phyloP scores from a whole-genome alignment of 2,797 vertebrate species.

The Anguilla megastoma region DNA sequence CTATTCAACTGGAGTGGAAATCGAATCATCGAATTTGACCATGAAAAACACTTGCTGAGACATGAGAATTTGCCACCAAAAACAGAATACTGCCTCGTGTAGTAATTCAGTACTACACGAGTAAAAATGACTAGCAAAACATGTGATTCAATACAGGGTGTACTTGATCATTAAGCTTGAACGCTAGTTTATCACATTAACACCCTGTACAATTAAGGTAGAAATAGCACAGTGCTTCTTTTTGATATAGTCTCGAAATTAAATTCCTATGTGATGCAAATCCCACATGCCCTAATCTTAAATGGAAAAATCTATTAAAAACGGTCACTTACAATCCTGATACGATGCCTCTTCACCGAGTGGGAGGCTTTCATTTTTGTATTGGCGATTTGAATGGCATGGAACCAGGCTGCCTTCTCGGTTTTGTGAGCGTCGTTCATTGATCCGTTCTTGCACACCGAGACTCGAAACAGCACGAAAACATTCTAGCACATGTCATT shows the following conservation, averaged over 20 bases:
- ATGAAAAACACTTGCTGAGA: not conserved
- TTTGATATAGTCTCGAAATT: not conserved
- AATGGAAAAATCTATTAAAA: slow-evolving; percentile 27
- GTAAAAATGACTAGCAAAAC: not conserved
- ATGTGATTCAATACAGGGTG: not conserved
- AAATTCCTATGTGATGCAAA: slow-evolving; percentile 11
- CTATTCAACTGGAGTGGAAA: not conserved
- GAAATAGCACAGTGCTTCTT: not conserved
- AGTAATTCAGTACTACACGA: not conserved
- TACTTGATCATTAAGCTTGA: not conserved
- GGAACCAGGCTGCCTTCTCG: slow-evolving; percentile 40
- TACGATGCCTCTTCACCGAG: slow-evolving; percentile 56
- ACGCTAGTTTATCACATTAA: not conserved
- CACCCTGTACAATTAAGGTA: not conserved
- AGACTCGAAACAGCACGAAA: slow-evolving; percentile 47
- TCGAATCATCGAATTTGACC: not conserved
- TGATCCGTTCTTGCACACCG: slow-evolving; percentile 45
- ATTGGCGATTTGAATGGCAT: slow-evolving; percentile 48
- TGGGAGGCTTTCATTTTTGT: slow-evolving; percentile 60
- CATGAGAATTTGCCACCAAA: not conserved
- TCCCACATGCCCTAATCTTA: slow-evolving; percentile 30
- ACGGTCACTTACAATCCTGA: slow-evolving; percentile 55
- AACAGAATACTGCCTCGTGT: not conserved
- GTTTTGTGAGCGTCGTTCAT: slow-evolving; percentile 54
- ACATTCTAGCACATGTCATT: slow-evolving; percentile 46